Evolutionary conservation across 2,797 vertebrate genomes (phyloP).

Genomic region (Ispidina lecontei): DNA sequence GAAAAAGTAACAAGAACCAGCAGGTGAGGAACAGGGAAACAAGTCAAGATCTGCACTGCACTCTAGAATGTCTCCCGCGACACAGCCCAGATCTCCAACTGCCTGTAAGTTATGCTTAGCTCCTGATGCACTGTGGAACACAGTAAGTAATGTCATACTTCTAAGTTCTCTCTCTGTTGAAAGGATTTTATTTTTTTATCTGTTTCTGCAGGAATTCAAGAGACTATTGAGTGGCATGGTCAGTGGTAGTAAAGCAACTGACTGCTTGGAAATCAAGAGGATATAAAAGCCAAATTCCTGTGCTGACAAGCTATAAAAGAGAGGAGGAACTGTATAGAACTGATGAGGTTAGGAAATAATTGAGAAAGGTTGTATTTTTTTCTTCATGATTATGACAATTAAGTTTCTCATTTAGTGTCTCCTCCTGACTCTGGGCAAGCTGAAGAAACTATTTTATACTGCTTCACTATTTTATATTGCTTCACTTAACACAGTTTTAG

Average conservation of each 20-base stretch:
- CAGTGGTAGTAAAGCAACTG: neutral
- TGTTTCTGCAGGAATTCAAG: neutral
- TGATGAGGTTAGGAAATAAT: neutral
- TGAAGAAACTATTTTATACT: neutral
- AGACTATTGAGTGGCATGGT: neutral
- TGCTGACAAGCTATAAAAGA: neutral
- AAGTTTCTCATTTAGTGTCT: neutral
- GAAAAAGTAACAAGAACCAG: neutral
- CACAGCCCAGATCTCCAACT: neutral
- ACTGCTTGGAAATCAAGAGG: neutral
- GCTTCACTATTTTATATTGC: accelerated
- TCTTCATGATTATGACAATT: accelerated
- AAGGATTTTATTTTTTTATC: neutral
- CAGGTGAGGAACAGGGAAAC: neutral
- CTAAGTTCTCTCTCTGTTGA: neutral
- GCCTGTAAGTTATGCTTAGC: neutral
- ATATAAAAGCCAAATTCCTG: neutral
- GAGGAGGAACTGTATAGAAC: neutral
- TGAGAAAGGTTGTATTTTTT: neutral
- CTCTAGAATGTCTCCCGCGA: neutral
- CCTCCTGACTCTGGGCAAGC: neutral
- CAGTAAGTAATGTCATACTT: neutral
- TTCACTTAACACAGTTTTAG: neutral
- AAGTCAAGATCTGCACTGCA: neutral
- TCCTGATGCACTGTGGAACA: neutral